Base-by-base conservation (phyloP, 2,888 invertebrate species). In the Microdon myrmicae region DNA sequence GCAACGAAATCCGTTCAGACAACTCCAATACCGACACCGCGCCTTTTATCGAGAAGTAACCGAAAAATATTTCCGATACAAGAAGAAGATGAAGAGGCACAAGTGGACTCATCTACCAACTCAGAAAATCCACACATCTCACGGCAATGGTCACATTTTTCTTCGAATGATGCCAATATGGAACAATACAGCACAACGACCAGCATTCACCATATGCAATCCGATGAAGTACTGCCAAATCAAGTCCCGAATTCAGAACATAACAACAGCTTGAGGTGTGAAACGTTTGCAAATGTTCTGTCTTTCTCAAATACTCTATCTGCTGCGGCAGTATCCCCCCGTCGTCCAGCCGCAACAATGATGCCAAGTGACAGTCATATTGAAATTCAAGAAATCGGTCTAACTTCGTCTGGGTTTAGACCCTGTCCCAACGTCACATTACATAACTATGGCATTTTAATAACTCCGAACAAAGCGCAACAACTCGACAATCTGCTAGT, bases 101-200 rank as follows among this genome's bases (percentile, higher is more conserved):
- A n/a, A n/a, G n/a, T n/a, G n/a, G n/a, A n/a, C n/a, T n/a, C n/a
- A n/a, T n/a, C n/a, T n/a, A n/a, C n/a, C n/a, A n/a, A n/a, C n/a
- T n/a, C n/a, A n/a, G n/a, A n/a, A n/a, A n/a, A n/a, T n/a, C n/a
- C 10, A 6, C 12, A 9, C 16, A 17, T 7, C 32, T 7, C 14
- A 4, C 3, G 32, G 26, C 70, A 73, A 1, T 72, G 72, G 69
- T n/a, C n/a, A n/a, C n/a, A n/a, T n/a, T n/a, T n/a, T n/a, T n/a
- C n/a, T n/a, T n/a, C n/a, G n/a, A n/a, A 5, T 6, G 22, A 22
- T 22, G 8, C 6, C 5, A 22, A 22, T 22, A 8, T 6, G 22
- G 22, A 22, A 8, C 8, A 22, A 5, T 22, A 6, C 5, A 22
- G 59, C 0, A 59, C 12, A 16, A 66, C 66, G 3, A 43, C 35